Evolutionary conservation across 2,797 vertebrate species (phyloP), one percentile per base, ranked within the genome.

Genomic region (Schizopygopsis malacanthus): DNA sequence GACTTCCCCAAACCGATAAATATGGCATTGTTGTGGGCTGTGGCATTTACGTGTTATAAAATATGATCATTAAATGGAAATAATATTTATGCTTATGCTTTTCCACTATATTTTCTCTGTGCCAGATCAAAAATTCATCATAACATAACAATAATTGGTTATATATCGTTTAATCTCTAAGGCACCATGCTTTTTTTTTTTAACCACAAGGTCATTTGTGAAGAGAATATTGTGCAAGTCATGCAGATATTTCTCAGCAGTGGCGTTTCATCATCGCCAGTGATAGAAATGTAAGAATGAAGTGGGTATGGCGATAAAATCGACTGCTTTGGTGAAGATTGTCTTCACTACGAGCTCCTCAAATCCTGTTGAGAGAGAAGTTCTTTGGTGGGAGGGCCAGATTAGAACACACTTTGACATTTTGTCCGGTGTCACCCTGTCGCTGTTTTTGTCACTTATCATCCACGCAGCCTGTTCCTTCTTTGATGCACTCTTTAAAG

Each of bases 401-500:
- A 78, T 84, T 84, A 69, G 63, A 45, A 70, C 8, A 70, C 63
- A 25, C 28, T 76, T 84, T 73, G 70, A 25, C 52, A 43, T 75
- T 61, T 83, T 75, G 69, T 59, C 45, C 59, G 52, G 47, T 54
- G 43, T 43, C 22, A 41, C 13, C 70, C 25, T 71, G 28, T 39
- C 9, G 22, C 61, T 56, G 45, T 82, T 78, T 50, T 41, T 45
- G 45, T 85, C 15, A 71, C 59, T 85, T 69, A 85, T 70, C 83
- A 41, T 69, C 47, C 15, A 4, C 52, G 45, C 45, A 41, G 61
- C 47, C 83, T 70, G 50, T 79, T 70, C 37, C 6, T 20, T 45
- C 75, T 85, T 69, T 85, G 75, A 85, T 70, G 41, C 61, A 43
- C 25, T 77, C 75, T 77, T 69, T 65, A 76, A 78, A 84, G 82